Conservation (phyloP, 1,140 invertebrate species). For the Oscheius sp. region DNA sequence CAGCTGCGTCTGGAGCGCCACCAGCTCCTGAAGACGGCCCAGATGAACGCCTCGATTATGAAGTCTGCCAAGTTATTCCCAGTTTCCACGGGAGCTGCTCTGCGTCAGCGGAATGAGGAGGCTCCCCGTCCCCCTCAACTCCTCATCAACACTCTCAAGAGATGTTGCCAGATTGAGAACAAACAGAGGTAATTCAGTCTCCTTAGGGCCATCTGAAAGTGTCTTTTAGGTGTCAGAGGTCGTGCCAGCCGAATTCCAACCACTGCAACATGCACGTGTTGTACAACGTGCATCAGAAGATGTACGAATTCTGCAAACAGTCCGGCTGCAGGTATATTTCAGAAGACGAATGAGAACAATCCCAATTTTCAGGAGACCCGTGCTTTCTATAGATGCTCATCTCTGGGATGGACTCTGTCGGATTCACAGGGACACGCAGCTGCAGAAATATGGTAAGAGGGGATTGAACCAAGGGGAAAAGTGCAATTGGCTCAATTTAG, state of each 20-base stretch:
- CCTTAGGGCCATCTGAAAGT: neutral
- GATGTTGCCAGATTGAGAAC: slow-evolving; percentile 4
- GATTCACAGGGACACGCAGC: neutral
- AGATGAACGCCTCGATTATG: neutral
- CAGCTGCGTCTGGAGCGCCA: slow-evolving; percentile 8
- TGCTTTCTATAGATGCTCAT: neutral
- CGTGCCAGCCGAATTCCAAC: slow-evolving; percentile 1
- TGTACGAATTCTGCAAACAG: neutral
- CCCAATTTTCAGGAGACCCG: neutral
- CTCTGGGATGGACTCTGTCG: slow-evolving; percentile 6
- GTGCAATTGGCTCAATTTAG: too few species aligned
- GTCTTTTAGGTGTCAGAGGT: neutral
- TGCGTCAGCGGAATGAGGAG: neutral
- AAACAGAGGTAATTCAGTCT: neutral
- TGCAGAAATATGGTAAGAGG: slow-evolving; percentile 11
- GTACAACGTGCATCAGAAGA: slow-evolving; percentile 9
- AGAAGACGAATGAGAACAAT: neutral
- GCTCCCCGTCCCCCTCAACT: neutral
- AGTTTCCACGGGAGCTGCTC: neutral
- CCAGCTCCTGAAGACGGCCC: neutral
- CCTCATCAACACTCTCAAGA: neutral
- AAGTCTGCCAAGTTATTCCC: neutral
- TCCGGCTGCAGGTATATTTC: neutral
- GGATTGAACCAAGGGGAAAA: too few species aligned
- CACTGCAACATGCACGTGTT: slow-evolving; percentile 4